Percentiles rank a stretch among this genome's conserved stretches.
These are phyloP conservation scores for Penelope pileata DNA, from an alignment of 2,113 vertebrate species.

Conservation along the genomic window DNA sequence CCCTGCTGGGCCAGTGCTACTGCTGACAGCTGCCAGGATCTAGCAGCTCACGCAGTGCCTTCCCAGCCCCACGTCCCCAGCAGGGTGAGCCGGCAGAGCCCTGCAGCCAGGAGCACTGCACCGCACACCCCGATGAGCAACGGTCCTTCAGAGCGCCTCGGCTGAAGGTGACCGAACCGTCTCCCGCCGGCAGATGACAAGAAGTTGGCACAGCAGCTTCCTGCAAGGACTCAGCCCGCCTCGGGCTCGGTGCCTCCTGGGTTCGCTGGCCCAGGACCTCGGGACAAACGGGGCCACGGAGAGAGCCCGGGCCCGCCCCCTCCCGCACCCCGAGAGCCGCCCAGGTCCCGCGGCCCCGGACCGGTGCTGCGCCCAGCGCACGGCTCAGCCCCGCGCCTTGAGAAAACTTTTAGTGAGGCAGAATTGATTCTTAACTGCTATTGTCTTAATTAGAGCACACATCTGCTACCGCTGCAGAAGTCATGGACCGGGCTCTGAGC, in stretches of 20 bases:
- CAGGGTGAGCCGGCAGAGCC: neutral
- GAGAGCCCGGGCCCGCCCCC: neutral
- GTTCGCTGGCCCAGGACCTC: neutral
- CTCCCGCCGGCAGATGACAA: accelerated
- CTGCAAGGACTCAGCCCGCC: neutral
- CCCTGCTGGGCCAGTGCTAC: neutral
- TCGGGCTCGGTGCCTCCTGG: neutral
- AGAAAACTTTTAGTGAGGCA: neutral
- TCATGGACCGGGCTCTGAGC: neutral
- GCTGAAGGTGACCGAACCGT: neutral
- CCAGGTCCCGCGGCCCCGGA: neutral
- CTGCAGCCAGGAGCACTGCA: neutral
- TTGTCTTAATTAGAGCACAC: neutral
- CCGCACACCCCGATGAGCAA: too few species aligned
- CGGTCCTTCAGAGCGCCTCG: too few species aligned
- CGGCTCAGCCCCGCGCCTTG: neutral
- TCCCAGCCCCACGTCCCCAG: neutral
- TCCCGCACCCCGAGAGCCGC: neutral
- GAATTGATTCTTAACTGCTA: neutral
- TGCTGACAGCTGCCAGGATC: neutral
- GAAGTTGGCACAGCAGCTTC: neutral
- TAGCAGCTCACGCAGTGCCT: neutral
- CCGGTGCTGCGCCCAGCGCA: too few species aligned
- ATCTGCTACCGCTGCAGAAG: neutral
- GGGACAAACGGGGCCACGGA: neutral